Percentiles rank a stretch among this genome's conserved stretches.
These are phyloP conservation scores for zebrafish (Danio rerio) DNA, from an alignment of 2,113 vertebrate genomes.

Conservation along the genomic window DNA sequence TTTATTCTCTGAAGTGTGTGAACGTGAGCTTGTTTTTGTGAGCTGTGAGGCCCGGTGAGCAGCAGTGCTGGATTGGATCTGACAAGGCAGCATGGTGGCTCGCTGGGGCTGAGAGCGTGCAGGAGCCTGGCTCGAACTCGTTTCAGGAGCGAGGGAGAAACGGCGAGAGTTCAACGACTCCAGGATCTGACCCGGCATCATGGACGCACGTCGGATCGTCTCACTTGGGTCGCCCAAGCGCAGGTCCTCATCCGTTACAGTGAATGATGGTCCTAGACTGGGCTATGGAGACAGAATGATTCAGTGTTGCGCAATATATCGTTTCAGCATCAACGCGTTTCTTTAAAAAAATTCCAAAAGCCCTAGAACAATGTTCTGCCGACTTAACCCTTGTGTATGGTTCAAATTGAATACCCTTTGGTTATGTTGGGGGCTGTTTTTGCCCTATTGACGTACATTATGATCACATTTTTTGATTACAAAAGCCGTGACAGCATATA, in stretches of 20 bases:
- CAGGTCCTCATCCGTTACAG: constrained; percentile 88
- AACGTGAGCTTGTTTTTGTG: constrained; percentile 43
- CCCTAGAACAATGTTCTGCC: too few relatives aligned
- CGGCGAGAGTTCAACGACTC: constrained; percentile 66
- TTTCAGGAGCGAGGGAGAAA: constrained; percentile 78
- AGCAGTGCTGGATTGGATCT: constrained; percentile 63
- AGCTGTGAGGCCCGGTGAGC: constrained; percentile 65
- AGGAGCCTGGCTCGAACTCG: constrained; percentile 52
- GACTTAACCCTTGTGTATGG: too few relatives aligned
- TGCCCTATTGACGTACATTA: too few relatives aligned
- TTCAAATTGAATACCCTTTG: too few relatives aligned
- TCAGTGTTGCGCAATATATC: too few relatives aligned
- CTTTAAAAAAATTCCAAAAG: too few relatives aligned
- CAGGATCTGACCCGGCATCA: constrained; percentile 80
- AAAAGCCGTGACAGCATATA: too few relatives aligned
- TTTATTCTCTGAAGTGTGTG: constrained; percentile 24
- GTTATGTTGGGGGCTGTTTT: too few relatives aligned
- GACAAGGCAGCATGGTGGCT: constrained; percentile 81
- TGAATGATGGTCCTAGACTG: constrained; percentile 59
- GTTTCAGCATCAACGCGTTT: too few relatives aligned
- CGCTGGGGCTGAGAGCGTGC: constrained; percentile 54
- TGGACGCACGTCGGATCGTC: constrained; percentile 86
- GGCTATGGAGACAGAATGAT: constrained; percentile 68
- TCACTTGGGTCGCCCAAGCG: constrained; percentile 85
- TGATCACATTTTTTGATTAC: too few relatives aligned